Conservation (phyloP, 1,140 invertebrate species). For the Gonioctena quinquepunctata region DNA sequence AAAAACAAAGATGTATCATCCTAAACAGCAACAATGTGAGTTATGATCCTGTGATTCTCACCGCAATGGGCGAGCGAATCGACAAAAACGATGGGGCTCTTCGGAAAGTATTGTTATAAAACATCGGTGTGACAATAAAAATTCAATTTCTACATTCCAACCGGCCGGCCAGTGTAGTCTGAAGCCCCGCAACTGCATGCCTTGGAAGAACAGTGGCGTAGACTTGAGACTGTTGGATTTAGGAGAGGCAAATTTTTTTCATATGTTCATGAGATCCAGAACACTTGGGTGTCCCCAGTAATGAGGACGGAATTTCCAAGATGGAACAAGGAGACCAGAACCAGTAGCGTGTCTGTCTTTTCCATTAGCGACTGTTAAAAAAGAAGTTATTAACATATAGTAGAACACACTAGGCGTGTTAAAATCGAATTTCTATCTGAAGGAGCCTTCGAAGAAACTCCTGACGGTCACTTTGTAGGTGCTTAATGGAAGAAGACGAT, state of each 20-base stretch:
- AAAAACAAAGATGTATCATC: neutral
- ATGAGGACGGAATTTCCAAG: no score
- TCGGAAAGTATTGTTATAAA: conserved; percentile 28
- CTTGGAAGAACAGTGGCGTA: neutral
- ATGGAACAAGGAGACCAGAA: no score
- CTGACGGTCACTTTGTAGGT: no score
- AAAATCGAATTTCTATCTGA: no score
- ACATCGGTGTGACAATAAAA: conserved; percentile 45
- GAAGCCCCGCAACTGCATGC: conserved; percentile 22
- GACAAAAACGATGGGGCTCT: conserved; percentile 12
- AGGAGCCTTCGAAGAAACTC: no score
- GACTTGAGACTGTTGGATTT: no score
- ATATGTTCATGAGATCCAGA: neutral
- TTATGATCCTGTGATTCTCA: conserved; percentile 14
- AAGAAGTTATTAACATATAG: no score
- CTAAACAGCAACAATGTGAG: conserved; percentile 1
- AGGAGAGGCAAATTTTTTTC: neutral
- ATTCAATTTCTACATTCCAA: conserved; percentile 42
- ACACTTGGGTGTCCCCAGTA: no score
- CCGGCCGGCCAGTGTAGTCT: neutral
- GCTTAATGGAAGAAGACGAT: no score
- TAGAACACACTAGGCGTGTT: no score
- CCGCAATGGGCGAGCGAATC: conserved; percentile 7
- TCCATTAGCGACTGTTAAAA: no score
- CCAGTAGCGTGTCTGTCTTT: no score